Base-by-base conservation (phyloP, 2,888 invertebrate genomes). In the Andrena flavipes region DNA sequence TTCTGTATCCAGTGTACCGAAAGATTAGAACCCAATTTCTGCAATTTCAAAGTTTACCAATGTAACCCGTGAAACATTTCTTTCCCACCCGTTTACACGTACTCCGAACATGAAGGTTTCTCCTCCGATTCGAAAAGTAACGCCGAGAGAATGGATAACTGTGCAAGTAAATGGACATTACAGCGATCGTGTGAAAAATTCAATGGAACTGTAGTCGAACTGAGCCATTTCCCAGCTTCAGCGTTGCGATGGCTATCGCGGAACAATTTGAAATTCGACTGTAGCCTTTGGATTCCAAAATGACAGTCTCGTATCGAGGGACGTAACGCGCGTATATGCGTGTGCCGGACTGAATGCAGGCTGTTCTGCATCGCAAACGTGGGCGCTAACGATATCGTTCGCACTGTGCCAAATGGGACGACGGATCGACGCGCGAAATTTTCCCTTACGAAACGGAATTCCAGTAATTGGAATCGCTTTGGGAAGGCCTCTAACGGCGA, bases 361-460 rank as follows among this genome's bases (percentile, higher is more conserved):
- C n/a, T 51, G 69, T 79, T 64, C 54, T 51, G 35, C 30, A 35
- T 65, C 59, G 75, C 26, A 60, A 81, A 73, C 72, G 48, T 29
- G 48, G 51, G 72, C 69, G 62, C 75, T 80, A 83, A 85, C 85
- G 83, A 85, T 63, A 77, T 48, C 74, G 62, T 62, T 75, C 48
- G 60, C 69, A 30, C 35, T 59, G 73, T 70, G 69, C 69, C 68
- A 42, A 85, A 71, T 62, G 69, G 70, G 64, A 56, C 48, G 71
- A 74, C 62, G 59, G 23, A 73, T 78, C 78, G 63, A 68, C 63
- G 23, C 48, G n/a, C 33, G 75, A 49, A 73, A 74, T 71, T 79
- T 82, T 71, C 69, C 63, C 68, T n/a, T 42, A 68, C 54, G 64
- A 60, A 72, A 79, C 69, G 71, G 59, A 54, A 84, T 78, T 82